Evolutionary conservation across 2,888 invertebrate species (phyloP).

Genomic region (Dryomyza anilis): DNA sequence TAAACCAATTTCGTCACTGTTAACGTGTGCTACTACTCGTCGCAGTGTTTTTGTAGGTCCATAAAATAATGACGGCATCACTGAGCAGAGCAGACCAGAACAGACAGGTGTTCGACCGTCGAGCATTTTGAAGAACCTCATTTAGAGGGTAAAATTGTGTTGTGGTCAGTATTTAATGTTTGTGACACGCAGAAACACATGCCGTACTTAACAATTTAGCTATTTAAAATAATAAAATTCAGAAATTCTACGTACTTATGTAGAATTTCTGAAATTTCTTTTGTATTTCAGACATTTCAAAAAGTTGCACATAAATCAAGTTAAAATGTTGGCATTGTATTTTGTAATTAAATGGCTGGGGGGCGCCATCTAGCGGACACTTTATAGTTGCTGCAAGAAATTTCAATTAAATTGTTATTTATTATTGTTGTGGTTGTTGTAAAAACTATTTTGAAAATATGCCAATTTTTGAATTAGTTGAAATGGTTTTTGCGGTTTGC

Average conservation of each 20-base stretch:
- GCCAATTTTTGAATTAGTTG: not conserved
- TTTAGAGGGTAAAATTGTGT: too few relatives aligned
- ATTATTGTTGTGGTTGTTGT: not conserved
- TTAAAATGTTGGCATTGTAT: not conserved
- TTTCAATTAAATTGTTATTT: too few relatives aligned
- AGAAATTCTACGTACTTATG: too few relatives aligned
- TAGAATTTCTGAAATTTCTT: not conserved
- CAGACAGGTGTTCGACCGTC: not conserved
- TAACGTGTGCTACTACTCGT: conserved; percentile 31
- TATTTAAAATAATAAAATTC: too few relatives aligned
- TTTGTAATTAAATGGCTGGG: not conserved
- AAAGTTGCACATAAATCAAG: not conserved
- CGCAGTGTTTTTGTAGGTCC: conserved; percentile 9
- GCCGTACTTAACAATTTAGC: too few relatives aligned
- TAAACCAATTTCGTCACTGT: conserved; percentile 37
- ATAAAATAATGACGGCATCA: conserved; percentile 10
- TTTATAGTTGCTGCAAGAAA: too few relatives aligned
- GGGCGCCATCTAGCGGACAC: not conserved
- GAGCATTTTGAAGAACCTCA: not conserved
- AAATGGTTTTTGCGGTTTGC: not conserved
- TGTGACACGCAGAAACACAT: too few relatives aligned
- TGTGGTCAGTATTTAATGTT: too few relatives aligned
- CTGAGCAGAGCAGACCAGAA: not conserved
- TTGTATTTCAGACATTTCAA: not conserved
- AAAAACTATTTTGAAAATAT: conserved; percentile 5